Evolutionary conservation across 2,113 vertebrate genomes (phyloP), one percentile per base, ranked within the genome.

Genomic region (Ascaphus truei): DNA sequence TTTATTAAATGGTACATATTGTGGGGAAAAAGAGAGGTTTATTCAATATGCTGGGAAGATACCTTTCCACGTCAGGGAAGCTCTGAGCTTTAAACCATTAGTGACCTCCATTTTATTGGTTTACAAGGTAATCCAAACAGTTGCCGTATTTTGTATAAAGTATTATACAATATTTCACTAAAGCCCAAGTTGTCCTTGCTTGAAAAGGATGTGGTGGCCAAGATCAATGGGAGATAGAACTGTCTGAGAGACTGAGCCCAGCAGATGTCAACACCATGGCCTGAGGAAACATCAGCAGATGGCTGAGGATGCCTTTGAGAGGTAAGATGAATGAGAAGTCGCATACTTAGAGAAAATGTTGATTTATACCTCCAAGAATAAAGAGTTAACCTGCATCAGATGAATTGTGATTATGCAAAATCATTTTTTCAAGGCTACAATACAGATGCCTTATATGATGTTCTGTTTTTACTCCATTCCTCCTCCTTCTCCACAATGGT

Each of bases 181-280:
- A 51, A 59, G 55, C 30, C 13, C 51, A 60, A 45, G 45, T 68
- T 37, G 55, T 56, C 66, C 56, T 43, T 66, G 50, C 53, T 36
- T 20, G 43, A 34, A 50, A 26, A 59, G 53, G 43, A 59, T 60
- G 22, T 31, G 27, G 55, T 51, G 55, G 56, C 55, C 55, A 68
- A 59, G 56, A 60, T 45, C 37, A 41, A 30, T 56, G 39, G 52
- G 64, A 68, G 37, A 55, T 7, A 33, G 18, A 57, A 48, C 55
- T 50, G 55, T 43, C 55, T 59, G 55, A 59, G 43, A 68, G 66
- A 68, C 66, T n/a, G n/a, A 37, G 66, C 43, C 66, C 39, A 60
- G 31, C 66, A 68, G 55, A 68, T 68, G 66, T 68, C 55, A 51
- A 68, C 55, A 68, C 55, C 43, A 39, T 23, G 60, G 66, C 66